Evolutionary conservation across 2,113 vertebrate genomes (phyloP), one percentile per base, ranked within the genome.

Genomic region (Clarias gariepinus): DNA sequence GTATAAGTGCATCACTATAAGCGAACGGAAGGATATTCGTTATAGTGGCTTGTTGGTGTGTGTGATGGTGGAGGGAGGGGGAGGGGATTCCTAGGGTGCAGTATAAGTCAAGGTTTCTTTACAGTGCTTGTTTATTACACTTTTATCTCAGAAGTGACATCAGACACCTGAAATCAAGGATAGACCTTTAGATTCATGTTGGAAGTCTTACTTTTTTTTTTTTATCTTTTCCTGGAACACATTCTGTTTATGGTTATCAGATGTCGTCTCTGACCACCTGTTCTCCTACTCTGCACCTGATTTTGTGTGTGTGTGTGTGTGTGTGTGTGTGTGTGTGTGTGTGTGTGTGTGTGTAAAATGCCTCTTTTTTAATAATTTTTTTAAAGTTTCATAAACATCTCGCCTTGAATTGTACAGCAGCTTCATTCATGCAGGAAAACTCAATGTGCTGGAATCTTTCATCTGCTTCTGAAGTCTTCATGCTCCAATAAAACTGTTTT

Each of bases 211-310:
- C 1, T 8, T 28, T 28, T 74, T 21, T 47, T 73, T 36, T 12
- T 16, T 52, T 6, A 57, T 18, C 28, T 78, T 28, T 55, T 53
- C 2, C 15, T 78, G n/a, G 7, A 30, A 58, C n/a, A 60, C 55
- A 60, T 81, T 81, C 33, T 61, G 78, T 61, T 61, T 33, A 11
- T 36, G 78, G 78, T 36, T 41, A 81, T 61, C 78, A 81, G 18
- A 60, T 19, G 1, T 13, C 60, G 78, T 80, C 55, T 36, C 52
- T 60, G 78, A 60, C 78, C 78, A 80, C 78, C 78, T 80, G 78
- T 61, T 61, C 57, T 81, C 21, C 18, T 36, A 36, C 30, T 36
- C 78, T 13, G 30, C 30, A 36, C 78, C 78, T 81, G 41, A 52
- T 41, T 76, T n/a, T 9, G 52, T 10, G 52, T 76, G 41, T 52